Percentiles rank a stretch among this genome's conserved stretches.
Evolutionary conservation across 37 sponge, comb jelly and placozoan species (phyloP).

Genomic region (Aphrocallistes beatrix): DNA sequence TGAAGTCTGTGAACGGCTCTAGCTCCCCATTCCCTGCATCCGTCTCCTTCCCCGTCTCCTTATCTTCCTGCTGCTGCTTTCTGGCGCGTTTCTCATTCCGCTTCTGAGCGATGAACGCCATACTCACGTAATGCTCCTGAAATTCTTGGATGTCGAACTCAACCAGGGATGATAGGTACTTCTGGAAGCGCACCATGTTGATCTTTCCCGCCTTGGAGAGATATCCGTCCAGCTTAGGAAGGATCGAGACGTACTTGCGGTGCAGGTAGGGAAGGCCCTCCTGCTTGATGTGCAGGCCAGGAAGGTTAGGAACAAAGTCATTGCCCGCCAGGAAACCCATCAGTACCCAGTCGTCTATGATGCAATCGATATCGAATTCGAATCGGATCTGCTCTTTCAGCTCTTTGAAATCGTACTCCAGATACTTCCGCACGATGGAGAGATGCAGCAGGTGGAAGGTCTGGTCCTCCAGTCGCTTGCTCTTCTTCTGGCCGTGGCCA

Average conservation of each 20-base stretch:
- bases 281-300: conserved; percentile 84
- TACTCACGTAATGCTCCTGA: conserved; percentile 33
- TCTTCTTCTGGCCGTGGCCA: conserved; percentile 21
- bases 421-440: conserved; percentile 81
- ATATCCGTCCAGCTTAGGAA: conserved; percentile 71
- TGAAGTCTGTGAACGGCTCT: conserved; percentile 27
- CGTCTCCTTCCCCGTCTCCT: not conserved
- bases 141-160: conserved; percentile 75
- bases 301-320: conserved; percentile 93
- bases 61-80: not conserved
- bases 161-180: conserved; percentile 52
- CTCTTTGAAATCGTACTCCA: conserved; percentile 66
- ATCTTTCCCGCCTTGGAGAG: conserved; percentile 68
- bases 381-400: conserved; percentile 57
- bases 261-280: conserved; percentile 59
- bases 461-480: conserved; percentile 51
- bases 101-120: conserved; percentile 56
- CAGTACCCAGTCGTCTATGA: conserved; percentile 94
- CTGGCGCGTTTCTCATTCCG: conserved; percentile 13
- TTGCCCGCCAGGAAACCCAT: conserved; percentile 95
- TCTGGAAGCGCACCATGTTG: conserved; percentile 69
- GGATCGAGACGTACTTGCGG: conserved; percentile 40
- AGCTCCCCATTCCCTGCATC: not conserved
- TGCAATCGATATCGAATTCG: conserved; percentile 71
- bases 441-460: conserved; percentile 94